phyloP scores from a whole-genome alignment of 64 coral and sea anemone species.

The Montipora capricornis region DNA sequence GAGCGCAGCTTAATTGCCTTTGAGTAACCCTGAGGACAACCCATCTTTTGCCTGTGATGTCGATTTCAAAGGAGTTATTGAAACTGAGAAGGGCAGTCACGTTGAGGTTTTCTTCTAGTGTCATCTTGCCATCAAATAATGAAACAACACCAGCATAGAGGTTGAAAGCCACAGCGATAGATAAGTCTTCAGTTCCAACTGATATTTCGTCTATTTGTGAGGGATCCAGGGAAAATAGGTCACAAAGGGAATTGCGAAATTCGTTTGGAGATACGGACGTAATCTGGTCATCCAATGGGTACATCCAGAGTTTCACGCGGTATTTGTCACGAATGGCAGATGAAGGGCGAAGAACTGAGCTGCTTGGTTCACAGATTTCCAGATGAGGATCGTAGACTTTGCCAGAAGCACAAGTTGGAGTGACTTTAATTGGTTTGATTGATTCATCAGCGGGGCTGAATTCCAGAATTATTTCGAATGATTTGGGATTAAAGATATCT shows the following conservation, averaged over 20 bases:
- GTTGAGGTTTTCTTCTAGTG: constrained; percentile 4
- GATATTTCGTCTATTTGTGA: constrained; percentile 45
- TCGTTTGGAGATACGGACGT: not conserved
- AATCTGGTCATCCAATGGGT: constrained; percentile 5
- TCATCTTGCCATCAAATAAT: not conserved
- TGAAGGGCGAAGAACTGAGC: not conserved
- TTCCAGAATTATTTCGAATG: constrained; percentile 81
- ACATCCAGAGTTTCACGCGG: constrained; percentile 58
- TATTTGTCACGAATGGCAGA: constrained; percentile 50
- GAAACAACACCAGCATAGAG: constrained; percentile 32
- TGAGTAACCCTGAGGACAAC: constrained; percentile 72
- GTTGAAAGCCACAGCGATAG: constrained; percentile 62
- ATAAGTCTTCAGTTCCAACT: constrained; percentile 38
- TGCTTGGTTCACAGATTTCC: constrained; percentile 35
- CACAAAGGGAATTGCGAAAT: not conserved
- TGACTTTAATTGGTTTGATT: not conserved
- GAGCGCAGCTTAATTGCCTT: constrained; percentile 65
- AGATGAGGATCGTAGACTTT: constrained; percentile 53
- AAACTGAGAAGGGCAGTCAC: constrained; percentile 40
- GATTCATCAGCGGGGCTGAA: not conserved
- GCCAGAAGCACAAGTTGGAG: not conserved
- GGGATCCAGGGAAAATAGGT: constrained; percentile 20
- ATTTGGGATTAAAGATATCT: constrained; percentile 77
- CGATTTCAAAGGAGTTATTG: constrained; percentile 61
- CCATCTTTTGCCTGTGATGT: constrained; percentile 65